phyloP scores from a whole-genome alignment of 2,888 invertebrate species.

The Drosophila koepferae region DNA sequence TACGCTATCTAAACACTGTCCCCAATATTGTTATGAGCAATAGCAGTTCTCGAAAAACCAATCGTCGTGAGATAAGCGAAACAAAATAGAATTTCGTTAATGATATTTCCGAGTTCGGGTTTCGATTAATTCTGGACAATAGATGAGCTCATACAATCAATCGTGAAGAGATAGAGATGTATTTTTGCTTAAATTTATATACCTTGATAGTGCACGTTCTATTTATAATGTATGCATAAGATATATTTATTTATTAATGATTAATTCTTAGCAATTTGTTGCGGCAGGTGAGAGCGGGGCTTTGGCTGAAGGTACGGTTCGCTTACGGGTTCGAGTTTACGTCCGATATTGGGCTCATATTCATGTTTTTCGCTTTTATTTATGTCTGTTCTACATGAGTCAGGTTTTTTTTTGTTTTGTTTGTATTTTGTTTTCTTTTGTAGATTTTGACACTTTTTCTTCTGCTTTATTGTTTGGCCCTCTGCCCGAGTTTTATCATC shows the following conservation, averaged over 20 bases:
- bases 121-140: conserved; percentile 25
- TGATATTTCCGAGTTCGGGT: conserved; percentile 20
- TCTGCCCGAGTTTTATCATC: conserved; percentile 46
- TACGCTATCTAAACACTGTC: conserved; percentile 62
- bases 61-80: conserved; percentile 37
- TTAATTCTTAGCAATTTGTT: conserved; percentile 40
- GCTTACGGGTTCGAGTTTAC: conserved; percentile 3
- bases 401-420: conserved; percentile 29
- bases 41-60: conserved; percentile 30
- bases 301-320: background rate
- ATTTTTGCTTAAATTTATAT: conserved; percentile 30
- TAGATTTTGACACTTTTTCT: conserved; percentile 17
- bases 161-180: background rate
- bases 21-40: conserved; percentile 48
- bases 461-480: conserved; percentile 37
- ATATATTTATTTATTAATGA: conserved; percentile 9
- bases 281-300: conserved; percentile 26
- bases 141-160: conserved; percentile 42
- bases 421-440: conserved; percentile 13
- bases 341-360: background rate
- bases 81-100: conserved; percentile 10
- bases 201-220: conserved; percentile 29
- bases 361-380: conserved; percentile 24
- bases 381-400: conserved; percentile 48
- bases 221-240: conserved; percentile 44